Evolutionary conservation across 2,888 invertebrate species (phyloP).

Genomic region (Lasioglossum leucozonium): DNA sequence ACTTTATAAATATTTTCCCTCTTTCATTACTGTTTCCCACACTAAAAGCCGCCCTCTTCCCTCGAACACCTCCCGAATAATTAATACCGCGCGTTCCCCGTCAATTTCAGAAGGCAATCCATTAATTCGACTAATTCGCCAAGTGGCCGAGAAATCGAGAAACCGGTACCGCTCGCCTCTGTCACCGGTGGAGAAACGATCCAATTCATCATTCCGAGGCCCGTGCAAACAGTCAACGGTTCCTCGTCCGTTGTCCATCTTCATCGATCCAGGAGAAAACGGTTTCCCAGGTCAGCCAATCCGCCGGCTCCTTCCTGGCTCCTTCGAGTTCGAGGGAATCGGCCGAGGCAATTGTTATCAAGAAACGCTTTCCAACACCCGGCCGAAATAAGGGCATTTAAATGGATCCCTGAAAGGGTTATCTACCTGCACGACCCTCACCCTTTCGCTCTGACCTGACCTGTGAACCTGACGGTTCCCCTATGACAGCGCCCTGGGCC

Average conservation of each 20-base stretch:
- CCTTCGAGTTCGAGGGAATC: constrained; percentile 27
- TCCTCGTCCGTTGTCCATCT: constrained; percentile 22
- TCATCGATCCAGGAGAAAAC: constrained; percentile 19
- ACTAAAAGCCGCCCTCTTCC: neutral
- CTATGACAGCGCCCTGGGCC: constrained; percentile 15
- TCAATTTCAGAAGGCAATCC: neutral
- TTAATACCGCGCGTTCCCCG: neutral
- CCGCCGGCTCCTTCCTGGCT: neutral
- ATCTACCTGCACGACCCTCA: constrained; percentile 82
- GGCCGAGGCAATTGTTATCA: constrained; percentile 27
- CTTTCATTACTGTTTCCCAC: neutral
- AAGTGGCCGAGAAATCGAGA: neutral
- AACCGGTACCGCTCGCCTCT: constrained; percentile 37
- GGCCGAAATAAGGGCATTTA: constrained; percentile 76
- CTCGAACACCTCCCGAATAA: neutral
- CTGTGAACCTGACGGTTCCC: constrained; percentile 64
- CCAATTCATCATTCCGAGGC: constrained; percentile 17
- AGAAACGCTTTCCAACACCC: constrained; percentile 13
- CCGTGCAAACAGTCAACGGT: constrained; percentile 46
- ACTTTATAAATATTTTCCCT: no score
- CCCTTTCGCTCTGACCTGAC: constrained; percentile 75
- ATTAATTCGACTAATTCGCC: constrained; percentile 18
- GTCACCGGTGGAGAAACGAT: constrained; percentile 8
- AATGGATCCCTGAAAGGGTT: constrained; percentile 79
- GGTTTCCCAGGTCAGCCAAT: constrained; percentile 40